These are phyloP conservation scores for Cryptocheilus praepositus DNA, from an alignment of 2,888 invertebrate species.

Conservation along the genomic window DNA sequence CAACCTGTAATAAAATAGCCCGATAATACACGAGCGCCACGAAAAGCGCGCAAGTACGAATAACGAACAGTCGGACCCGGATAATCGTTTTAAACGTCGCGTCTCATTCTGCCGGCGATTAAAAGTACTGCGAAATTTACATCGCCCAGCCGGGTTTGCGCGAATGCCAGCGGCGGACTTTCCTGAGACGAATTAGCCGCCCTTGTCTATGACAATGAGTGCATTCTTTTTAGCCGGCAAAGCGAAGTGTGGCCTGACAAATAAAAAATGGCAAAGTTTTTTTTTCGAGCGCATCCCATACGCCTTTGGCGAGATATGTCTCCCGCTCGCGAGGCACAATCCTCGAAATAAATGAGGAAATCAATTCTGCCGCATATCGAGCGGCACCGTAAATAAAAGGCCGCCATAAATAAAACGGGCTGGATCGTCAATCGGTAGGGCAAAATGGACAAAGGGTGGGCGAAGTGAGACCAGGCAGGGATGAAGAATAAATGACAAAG, in stretches of 20 bases:
- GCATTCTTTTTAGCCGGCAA: no score
- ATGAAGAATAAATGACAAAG: conserved; percentile 60
- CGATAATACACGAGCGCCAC: no score
- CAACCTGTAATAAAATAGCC: no score
- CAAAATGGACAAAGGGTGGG: conserved; percentile 16
- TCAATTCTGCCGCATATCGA: conserved; percentile 53
- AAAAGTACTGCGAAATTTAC: no score
- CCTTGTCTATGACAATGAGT: no score
- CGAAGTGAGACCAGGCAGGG: conserved; percentile 8
- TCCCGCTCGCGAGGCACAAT: conserved; percentile 24
- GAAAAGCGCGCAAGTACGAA: background rate
- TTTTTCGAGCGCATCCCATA: no score
- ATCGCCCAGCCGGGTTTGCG: background rate
- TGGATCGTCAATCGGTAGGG: conserved; percentile 44
- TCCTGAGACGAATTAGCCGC: no score
- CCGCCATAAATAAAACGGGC: conserved; percentile 62
- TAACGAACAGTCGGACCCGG: background rate
- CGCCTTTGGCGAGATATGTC: background rate
- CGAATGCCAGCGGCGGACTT: no score
- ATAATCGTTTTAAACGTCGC: no score
- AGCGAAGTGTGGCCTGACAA: no score
- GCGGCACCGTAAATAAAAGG: conserved; percentile 22
- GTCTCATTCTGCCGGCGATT: no score
- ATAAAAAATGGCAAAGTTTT: no score
- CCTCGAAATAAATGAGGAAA: conserved; percentile 61